A percentile compares a stretch with the other conserved stretches of the same genome.
These are phyloP conservation scores for Coregonus suidteri DNA, from an alignment of 2,797 vertebrate species.

Conservation along the genomic window DNA sequence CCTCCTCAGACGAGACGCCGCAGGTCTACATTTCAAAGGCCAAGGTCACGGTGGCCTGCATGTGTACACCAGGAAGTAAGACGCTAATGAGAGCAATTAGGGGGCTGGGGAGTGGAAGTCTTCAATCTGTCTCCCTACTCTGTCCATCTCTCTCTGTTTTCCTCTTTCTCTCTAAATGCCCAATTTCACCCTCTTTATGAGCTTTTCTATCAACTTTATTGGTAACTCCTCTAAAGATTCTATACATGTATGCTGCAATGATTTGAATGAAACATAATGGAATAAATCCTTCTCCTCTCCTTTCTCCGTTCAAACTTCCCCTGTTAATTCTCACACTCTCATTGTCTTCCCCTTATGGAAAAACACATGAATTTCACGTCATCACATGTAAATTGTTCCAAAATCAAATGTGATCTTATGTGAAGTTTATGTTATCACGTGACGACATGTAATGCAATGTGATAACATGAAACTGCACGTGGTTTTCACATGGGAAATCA, in stretches of 20 bases:
- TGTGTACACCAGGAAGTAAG: conserved; percentile 70
- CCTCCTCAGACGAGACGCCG: conserved; percentile 54
- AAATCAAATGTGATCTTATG: too few species aligned
- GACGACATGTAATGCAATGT: too few species aligned
- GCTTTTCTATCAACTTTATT: neutral
- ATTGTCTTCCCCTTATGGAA: too few species aligned
- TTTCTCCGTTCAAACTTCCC: conserved; percentile 7
- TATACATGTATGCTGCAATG: too few species aligned
- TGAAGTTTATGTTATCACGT: too few species aligned
- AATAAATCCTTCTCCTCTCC: conserved; percentile 21
- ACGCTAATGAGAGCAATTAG: conserved; percentile 77
- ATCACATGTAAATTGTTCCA: too few species aligned
- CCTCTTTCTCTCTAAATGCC: neutral
- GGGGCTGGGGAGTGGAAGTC: conserved; percentile 59
- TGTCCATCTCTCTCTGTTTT: neutral
- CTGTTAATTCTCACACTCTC: neutral
- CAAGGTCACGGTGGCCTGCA: conserved; percentile 70
- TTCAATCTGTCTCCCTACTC: conserved; percentile 51
- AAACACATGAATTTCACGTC: too few species aligned
- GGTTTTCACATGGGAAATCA: too few species aligned
- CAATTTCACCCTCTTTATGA: neutral
- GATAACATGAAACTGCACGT: too few species aligned
- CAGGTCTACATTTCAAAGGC: conserved; percentile 73
- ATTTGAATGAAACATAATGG: too few species aligned
- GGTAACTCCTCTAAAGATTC: neutral